Percentiles rank a stretch among this genome's conserved stretches.
These are phyloP conservation scores for Trinorchestia longiramus DNA, from an alignment of 1,140 invertebrate species.

Conservation along the genomic window DNA sequence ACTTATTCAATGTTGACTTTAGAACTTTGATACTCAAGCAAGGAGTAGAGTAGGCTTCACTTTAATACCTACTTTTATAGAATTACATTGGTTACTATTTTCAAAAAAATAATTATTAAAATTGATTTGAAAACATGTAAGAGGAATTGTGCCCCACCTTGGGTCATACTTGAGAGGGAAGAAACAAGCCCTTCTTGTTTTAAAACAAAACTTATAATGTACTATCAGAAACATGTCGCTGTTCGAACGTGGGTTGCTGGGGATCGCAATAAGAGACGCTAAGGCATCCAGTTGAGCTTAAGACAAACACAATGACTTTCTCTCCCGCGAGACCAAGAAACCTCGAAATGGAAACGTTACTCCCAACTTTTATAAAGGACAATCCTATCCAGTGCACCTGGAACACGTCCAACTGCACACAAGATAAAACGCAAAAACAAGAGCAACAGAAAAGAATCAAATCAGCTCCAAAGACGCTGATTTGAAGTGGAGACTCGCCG, in stretches of 20 bases:
- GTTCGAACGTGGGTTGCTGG: neutral
- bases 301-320: neutral
- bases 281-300: neutral
- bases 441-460: neutral
- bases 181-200: neutral
- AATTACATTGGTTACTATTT: no score
- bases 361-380: neutral
- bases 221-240: neutral
- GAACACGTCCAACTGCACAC: neutral
- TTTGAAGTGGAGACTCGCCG: slow-evolving; percentile 18
- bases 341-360: neutral
- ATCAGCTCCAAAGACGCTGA: neutral
- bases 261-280: neutral
- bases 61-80: no score
- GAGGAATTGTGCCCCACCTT: no score
- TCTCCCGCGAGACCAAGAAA: neutral
- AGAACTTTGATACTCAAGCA: no score
- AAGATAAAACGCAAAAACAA: neutral
- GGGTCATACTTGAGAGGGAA: neutral
- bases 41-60: no score
- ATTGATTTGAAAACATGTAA: no score
- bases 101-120: no score
- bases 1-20: no score
- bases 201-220: neutral
- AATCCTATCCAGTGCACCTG: neutral